Base-by-base conservation (phyloP, 2,888 invertebrate species). In the Caenorhabditis japonica region DNA sequence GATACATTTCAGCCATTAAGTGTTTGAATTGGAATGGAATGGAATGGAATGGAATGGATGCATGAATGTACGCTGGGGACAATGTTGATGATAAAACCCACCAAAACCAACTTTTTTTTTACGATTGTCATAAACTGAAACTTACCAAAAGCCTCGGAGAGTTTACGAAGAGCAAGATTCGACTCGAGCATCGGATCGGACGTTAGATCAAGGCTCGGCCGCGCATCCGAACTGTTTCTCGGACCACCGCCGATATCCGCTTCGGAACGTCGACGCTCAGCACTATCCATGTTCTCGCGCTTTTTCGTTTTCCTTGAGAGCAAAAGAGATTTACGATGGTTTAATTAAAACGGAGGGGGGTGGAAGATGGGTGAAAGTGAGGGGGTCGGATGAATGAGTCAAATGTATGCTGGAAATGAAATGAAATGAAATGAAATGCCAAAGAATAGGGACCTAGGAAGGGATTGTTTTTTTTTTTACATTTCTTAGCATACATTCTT, bases 71-170 rank as follows among this genome's bases (percentile, higher is more conserved):
- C n/a, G n/a, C n/a, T n/a, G n/a, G n/a, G n/a, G n/a, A n/a, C n/a
- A n/a, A n/a, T n/a, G n/a, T n/a, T n/a, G n/a, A n/a, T n/a, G n/a
- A n/a, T n/a, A n/a, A n/a, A n/a, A n/a, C n/a, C n/a, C n/a, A n/a
- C n/a, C n/a, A n/a, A n/a, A n/a, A n/a, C n/a, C n/a, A n/a, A n/a
- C n/a, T n/a, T n/a, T n/a, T n/a, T n/a, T n/a, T n/a, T n/a, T n/a
- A n/a, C n/a, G n/a, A n/a, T n/a, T n/a, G n/a, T n/a, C n/a, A n/a
- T n/a, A n/a, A n/a, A n/a, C n/a, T n/a, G n/a, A n/a, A n/a, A 68
- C 79, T 70, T 61, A 85, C 85, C 85, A 55, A 85, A 84, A 25
- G 83, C 84, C 59, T 84, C 83, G 7, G 83, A 83, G 15, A 85
- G 66, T 58, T 85, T 85, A 19, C 85, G 69, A 7, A 85, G 66